These are phyloP conservation scores for Drosophila neonasuta DNA, from an alignment of 2,888 invertebrate species.

Conservation along the genomic window DNA sequence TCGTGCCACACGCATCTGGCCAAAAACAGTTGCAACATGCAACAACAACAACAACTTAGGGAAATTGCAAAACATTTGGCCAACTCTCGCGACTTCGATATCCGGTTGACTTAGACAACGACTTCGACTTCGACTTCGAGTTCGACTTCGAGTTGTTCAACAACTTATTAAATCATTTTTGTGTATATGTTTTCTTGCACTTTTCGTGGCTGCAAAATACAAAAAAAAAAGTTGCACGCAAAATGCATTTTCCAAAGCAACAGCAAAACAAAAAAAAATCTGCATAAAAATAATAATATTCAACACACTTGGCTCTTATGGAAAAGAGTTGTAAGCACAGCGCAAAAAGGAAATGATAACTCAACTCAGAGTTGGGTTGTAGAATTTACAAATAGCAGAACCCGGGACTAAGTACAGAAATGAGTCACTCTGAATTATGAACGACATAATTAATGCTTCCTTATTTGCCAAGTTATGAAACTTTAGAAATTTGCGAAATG, in stretches of 20 bases:
- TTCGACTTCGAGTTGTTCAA: constrained; percentile 50
- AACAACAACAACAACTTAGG: constrained; percentile 44
- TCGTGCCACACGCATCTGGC: constrained; percentile 61
- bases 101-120: constrained; percentile 55
- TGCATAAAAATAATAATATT: constrained; percentile 18
- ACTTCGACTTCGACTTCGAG: constrained; percentile 54
- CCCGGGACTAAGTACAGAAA: background rate
- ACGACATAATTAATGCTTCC: too few species aligned
- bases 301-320: constrained; percentile 6
- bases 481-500: too few species aligned
- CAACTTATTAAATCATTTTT: constrained; percentile 68
- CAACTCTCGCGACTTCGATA: constrained; percentile 53
- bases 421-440: too few species aligned
- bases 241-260: constrained; percentile 3
- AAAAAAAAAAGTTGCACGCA: constrained; percentile 7
- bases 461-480: too few species aligned
- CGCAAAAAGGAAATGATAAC: constrained; percentile 27
- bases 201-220: constrained; percentile 21
- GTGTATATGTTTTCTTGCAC: constrained; percentile 37
- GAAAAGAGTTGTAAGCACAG: background rate
- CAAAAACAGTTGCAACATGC: background rate
- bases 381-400: background rate
- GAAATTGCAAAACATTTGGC: constrained; percentile 62
- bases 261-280: background rate
- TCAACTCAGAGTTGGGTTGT: background rate